Evolutionary conservation across 2,113 vertebrate genomes (phyloP).

Genomic region (Heterotilapia buettikoferi): DNA sequence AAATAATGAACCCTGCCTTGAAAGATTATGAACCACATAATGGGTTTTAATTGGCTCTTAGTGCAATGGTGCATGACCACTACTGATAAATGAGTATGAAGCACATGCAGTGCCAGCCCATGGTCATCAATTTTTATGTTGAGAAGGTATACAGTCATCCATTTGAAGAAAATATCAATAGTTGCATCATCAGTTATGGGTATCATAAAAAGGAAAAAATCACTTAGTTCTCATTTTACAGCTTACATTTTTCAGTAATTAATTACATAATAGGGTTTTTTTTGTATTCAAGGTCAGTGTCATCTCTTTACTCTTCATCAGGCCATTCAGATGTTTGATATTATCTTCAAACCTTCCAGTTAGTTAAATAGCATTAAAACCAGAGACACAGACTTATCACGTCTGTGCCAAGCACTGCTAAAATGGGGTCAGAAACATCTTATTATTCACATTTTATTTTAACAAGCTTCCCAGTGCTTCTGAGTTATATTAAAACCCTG

Average conservation of each 20-base stretch:
- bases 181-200: not conserved
- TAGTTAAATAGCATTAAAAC: not conserved
- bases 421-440: conserved; percentile 15
- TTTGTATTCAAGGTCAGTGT: not conserved
- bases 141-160: not conserved
- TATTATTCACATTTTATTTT: conserved; percentile 16
- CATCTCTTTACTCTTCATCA: not conserved
- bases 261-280: accelerated
- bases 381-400: not conserved
- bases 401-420: not conserved
- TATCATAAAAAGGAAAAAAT: not conserved
- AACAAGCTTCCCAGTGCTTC: not conserved
- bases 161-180: conserved; percentile 6
- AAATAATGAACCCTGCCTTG: not conserved
- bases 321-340: not conserved
- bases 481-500: conserved; percentile 9
- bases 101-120: conserved; percentile 25
- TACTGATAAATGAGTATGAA: not conserved
- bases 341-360: not conserved
- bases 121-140: conserved; percentile 5
- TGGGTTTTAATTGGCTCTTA: conserved; percentile 38
- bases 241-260: not conserved
- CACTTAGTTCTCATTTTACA: not conserved
- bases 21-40: conserved; percentile 31
- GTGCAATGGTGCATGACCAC: conserved; percentile 10